phyloP scores from a whole-genome alignment of 2,888 invertebrate genomes.

The Hypsopygia costalis region DNA sequence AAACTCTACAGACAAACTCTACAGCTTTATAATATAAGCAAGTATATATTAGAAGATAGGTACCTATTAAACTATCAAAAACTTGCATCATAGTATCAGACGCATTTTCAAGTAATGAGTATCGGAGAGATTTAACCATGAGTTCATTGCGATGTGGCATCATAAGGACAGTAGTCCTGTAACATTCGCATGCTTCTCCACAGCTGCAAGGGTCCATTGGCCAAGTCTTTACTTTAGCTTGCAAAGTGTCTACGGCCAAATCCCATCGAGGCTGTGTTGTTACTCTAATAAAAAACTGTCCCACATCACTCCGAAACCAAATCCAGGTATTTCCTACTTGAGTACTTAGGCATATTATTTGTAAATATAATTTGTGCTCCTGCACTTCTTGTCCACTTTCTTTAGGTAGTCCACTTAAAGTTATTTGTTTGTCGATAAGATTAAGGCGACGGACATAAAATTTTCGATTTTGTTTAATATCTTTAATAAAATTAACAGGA shows the following conservation, averaged over 20 bases:
- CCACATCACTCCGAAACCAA: slow-evolving; percentile 61
- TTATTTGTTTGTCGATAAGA: slow-evolving; percentile 57
- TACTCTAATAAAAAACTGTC: slow-evolving; percentile 63
- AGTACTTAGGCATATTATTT: slow-evolving; percentile 60
- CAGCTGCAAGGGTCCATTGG: slow-evolving; percentile 64
- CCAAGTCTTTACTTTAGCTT: slow-evolving; percentile 50
- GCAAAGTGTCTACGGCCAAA: slow-evolving; percentile 54
- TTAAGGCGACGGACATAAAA: slow-evolving; percentile 56
- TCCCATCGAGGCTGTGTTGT: slow-evolving; percentile 67
- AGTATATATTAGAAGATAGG: no score
- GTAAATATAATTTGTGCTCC: slow-evolving; percentile 57
- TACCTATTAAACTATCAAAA: slow-evolving; percentile 63
- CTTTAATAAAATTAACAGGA: slow-evolving; percentile 45
- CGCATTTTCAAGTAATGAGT: slow-evolving; percentile 56
- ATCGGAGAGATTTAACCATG: slow-evolving; percentile 60
- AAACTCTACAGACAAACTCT: no score
- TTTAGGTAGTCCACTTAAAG: slow-evolving; percentile 44
- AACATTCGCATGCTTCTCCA: slow-evolving; percentile 65
- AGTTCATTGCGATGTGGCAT: slow-evolving; percentile 66
- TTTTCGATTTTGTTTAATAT: slow-evolving; percentile 26
- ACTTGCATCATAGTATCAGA: slow-evolving; percentile 59
- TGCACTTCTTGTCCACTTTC: slow-evolving; percentile 43
- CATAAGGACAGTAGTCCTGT: slow-evolving; percentile 51
- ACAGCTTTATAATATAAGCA: no score
- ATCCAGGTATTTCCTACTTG: slow-evolving; percentile 59